phyloP scores from a whole-genome alignment of 2,888 invertebrate species.

The Brassicogethes aeneus region DNA sequence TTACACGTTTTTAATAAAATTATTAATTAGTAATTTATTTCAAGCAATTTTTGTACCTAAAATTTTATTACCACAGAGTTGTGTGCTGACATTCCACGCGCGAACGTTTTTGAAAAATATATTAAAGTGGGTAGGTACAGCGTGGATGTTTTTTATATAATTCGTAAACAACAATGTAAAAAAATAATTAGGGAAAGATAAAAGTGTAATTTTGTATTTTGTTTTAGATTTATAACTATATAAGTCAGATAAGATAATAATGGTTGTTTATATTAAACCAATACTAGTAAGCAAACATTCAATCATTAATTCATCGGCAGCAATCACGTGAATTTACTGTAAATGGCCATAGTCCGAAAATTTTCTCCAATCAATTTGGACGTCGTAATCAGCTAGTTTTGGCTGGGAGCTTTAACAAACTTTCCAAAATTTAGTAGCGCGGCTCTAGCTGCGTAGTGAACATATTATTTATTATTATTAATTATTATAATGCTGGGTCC shows the following conservation, averaged over 20 bases:
- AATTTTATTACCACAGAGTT: too few relatives aligned
- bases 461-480: neutral
- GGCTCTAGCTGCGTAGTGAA: neutral
- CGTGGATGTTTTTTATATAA: too few relatives aligned
- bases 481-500: slow-evolving; percentile 17
- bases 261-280: slow-evolving; percentile 5
- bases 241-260: slow-evolving; percentile 3
- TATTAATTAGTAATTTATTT: too few relatives aligned
- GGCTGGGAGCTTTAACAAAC: slow-evolving; percentile 8
- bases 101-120: too few relatives aligned
- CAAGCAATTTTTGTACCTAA: too few relatives aligned
- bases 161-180: too few relatives aligned
- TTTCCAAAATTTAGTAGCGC: slow-evolving; percentile 1
- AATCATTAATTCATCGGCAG: slow-evolving; percentile 3
- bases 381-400: slow-evolving; percentile 22
- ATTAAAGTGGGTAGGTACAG: too few relatives aligned
- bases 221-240: too few relatives aligned
- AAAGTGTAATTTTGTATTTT: too few relatives aligned
- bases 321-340: slow-evolving; percentile 16
- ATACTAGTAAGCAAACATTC: slow-evolving; percentile 4
- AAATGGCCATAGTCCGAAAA: slow-evolving; percentile 26
- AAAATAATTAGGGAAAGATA: too few relatives aligned
- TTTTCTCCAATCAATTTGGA: slow-evolving; percentile 21
- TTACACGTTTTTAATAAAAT: too few relatives aligned
- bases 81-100: too few relatives aligned